Evolutionary conservation across 2,888 invertebrate species (phyloP).

Genomic region (Nymphalis c-album): DNA sequence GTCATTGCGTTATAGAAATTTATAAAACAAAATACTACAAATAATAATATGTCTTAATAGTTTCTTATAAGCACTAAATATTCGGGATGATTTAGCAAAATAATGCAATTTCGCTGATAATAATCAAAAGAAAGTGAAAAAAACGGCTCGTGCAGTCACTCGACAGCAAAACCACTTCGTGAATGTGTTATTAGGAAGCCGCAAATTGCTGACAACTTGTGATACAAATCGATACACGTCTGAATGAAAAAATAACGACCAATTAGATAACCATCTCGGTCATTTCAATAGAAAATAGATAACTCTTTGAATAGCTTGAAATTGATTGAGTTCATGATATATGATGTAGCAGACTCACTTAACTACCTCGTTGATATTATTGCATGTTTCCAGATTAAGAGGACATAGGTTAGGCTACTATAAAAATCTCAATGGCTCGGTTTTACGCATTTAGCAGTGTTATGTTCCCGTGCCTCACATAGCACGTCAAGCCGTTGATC

Average conservation of each 20-base stretch:
- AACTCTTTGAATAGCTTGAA: no score
- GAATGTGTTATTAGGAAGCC: conserved; percentile 23
- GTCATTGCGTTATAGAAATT: no score
- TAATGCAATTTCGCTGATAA: conserved; percentile 1
- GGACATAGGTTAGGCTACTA: no score
- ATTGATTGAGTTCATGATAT: background rate
- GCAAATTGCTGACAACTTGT: conserved; percentile 27
- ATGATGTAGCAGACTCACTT: background rate
- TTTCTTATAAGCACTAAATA: background rate
- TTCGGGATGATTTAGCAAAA: background rate
- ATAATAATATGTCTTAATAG: background rate
- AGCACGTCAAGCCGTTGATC: no score
- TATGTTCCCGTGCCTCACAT: no score
- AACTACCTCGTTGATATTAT: no score
- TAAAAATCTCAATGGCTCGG: no score
- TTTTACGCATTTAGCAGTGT: no score
- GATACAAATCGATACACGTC: conserved; percentile 10
- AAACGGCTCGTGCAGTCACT: conserved; percentile 31
- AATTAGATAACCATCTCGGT: conserved; percentile 14
- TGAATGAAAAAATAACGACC: background rate
- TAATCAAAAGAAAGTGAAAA: conserved; percentile 19
- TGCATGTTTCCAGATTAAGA: no score
- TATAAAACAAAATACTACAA: no score
- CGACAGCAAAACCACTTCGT: background rate
- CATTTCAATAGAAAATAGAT: background rate